Percentiles rank a stretch among this genome's conserved stretches.
Evolutionary conservation across 2,888 invertebrate genomes (phyloP).

Genomic region (Steinernema hermaphroditum): DNA sequence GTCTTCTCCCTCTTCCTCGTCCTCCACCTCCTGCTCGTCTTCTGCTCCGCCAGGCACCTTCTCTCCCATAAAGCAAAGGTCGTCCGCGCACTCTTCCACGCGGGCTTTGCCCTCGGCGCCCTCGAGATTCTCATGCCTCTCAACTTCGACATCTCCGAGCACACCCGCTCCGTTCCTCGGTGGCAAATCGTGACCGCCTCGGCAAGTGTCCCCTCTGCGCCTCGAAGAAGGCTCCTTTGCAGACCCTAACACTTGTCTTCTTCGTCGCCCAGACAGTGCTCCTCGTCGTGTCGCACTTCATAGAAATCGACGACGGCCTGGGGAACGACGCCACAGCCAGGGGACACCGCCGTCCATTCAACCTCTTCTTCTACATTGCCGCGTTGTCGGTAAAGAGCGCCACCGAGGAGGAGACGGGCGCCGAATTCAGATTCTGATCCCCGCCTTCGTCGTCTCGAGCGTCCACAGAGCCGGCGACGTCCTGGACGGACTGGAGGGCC

Average conservation of each 20-base stretch:
- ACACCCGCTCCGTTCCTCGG: not conserved
- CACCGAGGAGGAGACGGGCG: not conserved
- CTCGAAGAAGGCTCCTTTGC: not conserved
- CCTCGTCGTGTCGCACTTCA: not conserved
- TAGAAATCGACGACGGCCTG: not conserved
- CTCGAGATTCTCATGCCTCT: not conserved
- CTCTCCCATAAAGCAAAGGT: constrained; percentile 10
- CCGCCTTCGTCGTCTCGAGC: constrained; percentile 7
- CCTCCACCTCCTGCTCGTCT: not conserved
- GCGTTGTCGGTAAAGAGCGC: not conserved
- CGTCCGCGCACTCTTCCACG: not conserved
- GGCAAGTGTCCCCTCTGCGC: not conserved
- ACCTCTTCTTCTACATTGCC: constrained; percentile 23
- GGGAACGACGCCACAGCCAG: too few relatives aligned
- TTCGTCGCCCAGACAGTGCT: constrained; percentile 20
- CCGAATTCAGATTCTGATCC: not conserved
- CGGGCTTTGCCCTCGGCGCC: not conserved
- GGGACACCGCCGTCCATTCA: not conserved
- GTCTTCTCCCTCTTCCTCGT: not conserved
- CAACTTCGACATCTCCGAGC: constrained; percentile 3
- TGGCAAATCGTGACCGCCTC: constrained; percentile 16
- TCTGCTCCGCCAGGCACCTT: not conserved
- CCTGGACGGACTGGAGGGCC: not conserved
- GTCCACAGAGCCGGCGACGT: not conserved
- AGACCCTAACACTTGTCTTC: not conserved